phyloP scores from a whole-genome alignment of 2,888 invertebrate species.

The Myathropa florea region DNA sequence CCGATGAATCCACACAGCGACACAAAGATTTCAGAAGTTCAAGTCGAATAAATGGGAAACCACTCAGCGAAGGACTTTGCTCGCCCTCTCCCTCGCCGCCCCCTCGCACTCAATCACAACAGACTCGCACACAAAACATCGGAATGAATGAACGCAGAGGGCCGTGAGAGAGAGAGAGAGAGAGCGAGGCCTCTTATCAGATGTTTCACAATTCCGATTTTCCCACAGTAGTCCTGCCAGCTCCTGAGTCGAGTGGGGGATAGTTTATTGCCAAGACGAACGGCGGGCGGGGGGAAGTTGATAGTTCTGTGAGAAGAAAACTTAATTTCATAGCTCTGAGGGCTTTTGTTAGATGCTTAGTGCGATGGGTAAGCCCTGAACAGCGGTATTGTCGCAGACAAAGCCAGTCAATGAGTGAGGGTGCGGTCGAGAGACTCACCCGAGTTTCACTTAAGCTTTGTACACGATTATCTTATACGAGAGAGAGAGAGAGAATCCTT shows the following conservation, averaged over 20 bases:
- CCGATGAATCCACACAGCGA: conserved; percentile 10
- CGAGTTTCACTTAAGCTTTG: conserved; percentile 46
- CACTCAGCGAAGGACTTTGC: conserved; percentile 17
- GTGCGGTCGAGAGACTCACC: neutral
- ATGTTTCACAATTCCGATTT: conserved; percentile 54
- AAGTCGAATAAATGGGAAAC: conserved; percentile 57
- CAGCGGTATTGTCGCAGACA: conserved; percentile 38
- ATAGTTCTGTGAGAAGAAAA: conserved; percentile 48
- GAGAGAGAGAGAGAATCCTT: neutral
- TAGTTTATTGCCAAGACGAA: conserved; percentile 37
- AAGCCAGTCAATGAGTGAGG: neutral
- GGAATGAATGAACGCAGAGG: conserved; percentile 30
- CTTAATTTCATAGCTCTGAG: conserved; percentile 45
- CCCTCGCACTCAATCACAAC: neutral
- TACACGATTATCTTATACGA: conserved; percentile 24
- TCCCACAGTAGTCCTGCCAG: conserved; percentile 44
- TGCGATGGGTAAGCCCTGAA: neutral
- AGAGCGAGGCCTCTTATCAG: conserved; percentile 43
- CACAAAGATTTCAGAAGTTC: conserved; percentile 46
- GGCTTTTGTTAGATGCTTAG: conserved; percentile 20
- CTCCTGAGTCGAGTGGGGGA: neutral
- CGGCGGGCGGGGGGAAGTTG: neutral
- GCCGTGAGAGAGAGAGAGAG: neutral
- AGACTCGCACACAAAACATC: conserved; percentile 13
- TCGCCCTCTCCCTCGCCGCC: neutral